phyloP scores from a whole-genome alignment of 2,797 vertebrate genomes.

The Eurystomus glaucurus region DNA sequence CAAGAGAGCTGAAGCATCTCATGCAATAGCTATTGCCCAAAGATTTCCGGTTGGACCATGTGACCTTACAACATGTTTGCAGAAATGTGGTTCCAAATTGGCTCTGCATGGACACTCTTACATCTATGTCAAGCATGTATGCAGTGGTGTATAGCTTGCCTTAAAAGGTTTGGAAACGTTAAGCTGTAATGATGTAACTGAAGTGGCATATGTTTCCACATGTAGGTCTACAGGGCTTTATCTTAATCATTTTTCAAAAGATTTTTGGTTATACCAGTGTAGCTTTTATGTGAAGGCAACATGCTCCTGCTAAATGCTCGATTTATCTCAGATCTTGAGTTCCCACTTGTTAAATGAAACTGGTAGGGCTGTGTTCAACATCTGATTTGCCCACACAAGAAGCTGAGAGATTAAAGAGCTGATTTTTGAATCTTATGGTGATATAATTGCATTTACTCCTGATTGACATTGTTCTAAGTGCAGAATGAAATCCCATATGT shows the following conservation, averaged over 20 bases:
- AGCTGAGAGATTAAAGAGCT: conserved; percentile 19
- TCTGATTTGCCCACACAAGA: background rate
- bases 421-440: background rate
- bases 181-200: background rate
- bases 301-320: background rate
- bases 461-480: conserved; percentile 17
- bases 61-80: background rate
- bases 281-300: background rate
- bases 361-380: background rate
- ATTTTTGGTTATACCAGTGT: background rate
- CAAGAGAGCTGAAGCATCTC: background rate
- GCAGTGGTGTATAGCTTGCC: background rate
- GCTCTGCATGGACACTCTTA: fast-evolving
- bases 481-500: conserved; percentile 20
- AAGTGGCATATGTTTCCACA: background rate
- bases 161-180: background rate
- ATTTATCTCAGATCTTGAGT: background rate
- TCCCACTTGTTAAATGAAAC: background rate
- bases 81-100: background rate
- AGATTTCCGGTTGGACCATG: fast-evolving
- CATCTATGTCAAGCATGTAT: fast-evolving
- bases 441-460: conserved; percentile 25
- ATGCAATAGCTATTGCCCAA: background rate
- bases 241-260: background rate
- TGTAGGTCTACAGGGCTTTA: fast-evolving